Base-by-base conservation (phyloP, 2,888 invertebrate species). In the Eupithecia inturbata region DNA sequence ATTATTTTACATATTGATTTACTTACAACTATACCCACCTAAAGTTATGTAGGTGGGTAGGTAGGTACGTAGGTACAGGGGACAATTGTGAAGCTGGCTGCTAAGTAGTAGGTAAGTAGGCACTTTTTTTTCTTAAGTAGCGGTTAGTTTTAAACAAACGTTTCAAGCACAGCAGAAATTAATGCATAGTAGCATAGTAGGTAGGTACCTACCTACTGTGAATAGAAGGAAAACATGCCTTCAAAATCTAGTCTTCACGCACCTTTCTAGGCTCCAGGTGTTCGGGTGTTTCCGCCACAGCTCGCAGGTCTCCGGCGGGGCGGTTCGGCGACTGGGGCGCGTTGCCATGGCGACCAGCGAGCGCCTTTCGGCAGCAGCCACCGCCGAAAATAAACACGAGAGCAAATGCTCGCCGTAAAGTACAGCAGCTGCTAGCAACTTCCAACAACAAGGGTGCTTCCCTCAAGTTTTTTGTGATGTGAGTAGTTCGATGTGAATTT, bases 311-410 rank as follows among this genome's bases (percentile, higher is more conserved):
- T 80, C 79, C 92, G 93, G 68, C 90, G 90, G 66, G 66, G 80
- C 80, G 57, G 73, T n/a, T 71, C 76, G 81, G 91, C 90, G 92
- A 91, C 91, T 89, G 89, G 92, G 92, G 92, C 79, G 89, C 89
- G 92, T 94, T 87, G 90, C 85, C 87, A 90, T 91, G 88, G 86
- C 85, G 80, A 93, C 92, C 84, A 85, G 86, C 36, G 88, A 89
- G 90, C 89, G 85, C 85, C 83, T 83, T 83, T 84, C 85, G 85
- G 86, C 88, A 87, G 87, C 88, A 86, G 87, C 87, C 86, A 87
- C 85, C 79, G 86, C 92, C 86, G 88, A 92, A 93, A 93, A 93
- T 91, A 93, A 93, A 93, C 92, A 93, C 84, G 84, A 84, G 84
- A 84, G 85, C 81, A 82, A 82, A 82, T 83, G 83, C 85, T 87